Evolutionary conservation across 2,113 vertebrate species (phyloP).

Genomic region (Clarias macrocephalus): DNA sequence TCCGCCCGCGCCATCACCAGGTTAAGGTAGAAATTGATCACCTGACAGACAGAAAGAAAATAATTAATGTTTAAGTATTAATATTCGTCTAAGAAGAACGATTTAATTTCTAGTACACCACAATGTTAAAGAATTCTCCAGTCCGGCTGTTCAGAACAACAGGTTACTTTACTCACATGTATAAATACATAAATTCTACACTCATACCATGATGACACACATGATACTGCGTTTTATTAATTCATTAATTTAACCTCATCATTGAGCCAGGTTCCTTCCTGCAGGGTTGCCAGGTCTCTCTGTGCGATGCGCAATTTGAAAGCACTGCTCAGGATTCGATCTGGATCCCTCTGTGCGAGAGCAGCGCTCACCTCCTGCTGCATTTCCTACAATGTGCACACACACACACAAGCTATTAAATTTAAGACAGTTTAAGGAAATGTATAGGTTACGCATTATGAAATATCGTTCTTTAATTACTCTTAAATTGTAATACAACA

Average conservation of each 20-base stretch:
- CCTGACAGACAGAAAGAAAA: constrained; percentile 62
- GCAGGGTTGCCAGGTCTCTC: constrained; percentile 83
- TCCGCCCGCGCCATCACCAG: constrained; percentile 83
- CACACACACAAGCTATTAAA: background rate
- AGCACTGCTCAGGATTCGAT: constrained; percentile 81
- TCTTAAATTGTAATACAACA: background rate
- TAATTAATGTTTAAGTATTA: background rate
- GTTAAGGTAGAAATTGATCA: constrained; percentile 94
- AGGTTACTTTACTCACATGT: too few relatives aligned
- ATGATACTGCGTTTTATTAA: too few relatives aligned
- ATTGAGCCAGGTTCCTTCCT: constrained; percentile 84
- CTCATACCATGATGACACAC: too few relatives aligned
- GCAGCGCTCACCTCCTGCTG: constrained; percentile 77
- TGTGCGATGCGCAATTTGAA: constrained; percentile 88
- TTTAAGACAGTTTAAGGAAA: background rate
- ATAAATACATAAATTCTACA: background rate
- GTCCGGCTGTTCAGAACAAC: background rate
- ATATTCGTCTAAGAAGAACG: background rate
- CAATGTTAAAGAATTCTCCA: background rate
- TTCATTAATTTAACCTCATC: constrained; percentile 75
- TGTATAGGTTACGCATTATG: background rate
- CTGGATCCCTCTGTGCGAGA: constrained; percentile 72
- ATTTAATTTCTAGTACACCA: background rate
- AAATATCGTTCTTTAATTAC: background rate
- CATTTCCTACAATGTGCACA: constrained; percentile 78